Evolutionary conservation across 2,888 invertebrate genomes (phyloP).

Genomic region (Argynnis bischoffii): DNA sequence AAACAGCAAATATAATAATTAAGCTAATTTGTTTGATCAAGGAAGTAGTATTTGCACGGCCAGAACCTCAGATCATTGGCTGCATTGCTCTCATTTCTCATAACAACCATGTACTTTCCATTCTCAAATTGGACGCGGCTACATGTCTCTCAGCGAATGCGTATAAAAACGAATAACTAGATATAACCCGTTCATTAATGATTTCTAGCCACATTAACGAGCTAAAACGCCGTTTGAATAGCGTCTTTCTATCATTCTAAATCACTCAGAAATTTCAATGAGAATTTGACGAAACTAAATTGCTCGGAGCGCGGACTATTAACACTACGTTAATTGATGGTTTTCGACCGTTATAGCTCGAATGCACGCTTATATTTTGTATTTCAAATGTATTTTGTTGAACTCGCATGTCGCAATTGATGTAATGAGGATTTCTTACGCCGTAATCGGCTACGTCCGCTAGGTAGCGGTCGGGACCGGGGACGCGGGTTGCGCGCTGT

Average conservation of each 20-base stretch:
- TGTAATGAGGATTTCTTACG: conserved; percentile 55
- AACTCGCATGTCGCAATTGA: conserved; percentile 45
- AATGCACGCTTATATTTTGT: conserved; percentile 23
- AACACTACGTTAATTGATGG: conserved; percentile 28
- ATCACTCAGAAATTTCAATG: conserved; percentile 34
- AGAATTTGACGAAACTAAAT: conserved; percentile 29
- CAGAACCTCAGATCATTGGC: conserved; percentile 35
- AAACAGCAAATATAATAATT: conserved; percentile 2
- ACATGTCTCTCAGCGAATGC: conserved; percentile 35
- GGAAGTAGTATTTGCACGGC: conserved; percentile 21
- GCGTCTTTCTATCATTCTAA: conserved; percentile 36
- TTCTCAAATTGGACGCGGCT: conserved; percentile 43
- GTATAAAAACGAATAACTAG: conserved; percentile 35
- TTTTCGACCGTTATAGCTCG: conserved; percentile 22
- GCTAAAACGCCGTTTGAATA: conserved; percentile 34
- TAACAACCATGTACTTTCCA: conserved; percentile 42
- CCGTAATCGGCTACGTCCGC: conserved; percentile 56
- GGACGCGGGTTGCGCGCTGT: conserved; percentile 8
- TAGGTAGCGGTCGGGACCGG: conserved; percentile 20
- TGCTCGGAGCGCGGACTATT: conserved; percentile 19
- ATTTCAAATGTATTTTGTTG: conserved; percentile 24
- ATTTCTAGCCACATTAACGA: conserved; percentile 41
- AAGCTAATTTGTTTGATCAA: conserved; percentile 8
- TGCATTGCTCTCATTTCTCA: conserved; percentile 40
- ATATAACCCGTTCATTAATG: conserved; percentile 40